Conservation (phyloP, 1,140 invertebrate genomes). For the Caenorhabditis inopinata region DNA sequence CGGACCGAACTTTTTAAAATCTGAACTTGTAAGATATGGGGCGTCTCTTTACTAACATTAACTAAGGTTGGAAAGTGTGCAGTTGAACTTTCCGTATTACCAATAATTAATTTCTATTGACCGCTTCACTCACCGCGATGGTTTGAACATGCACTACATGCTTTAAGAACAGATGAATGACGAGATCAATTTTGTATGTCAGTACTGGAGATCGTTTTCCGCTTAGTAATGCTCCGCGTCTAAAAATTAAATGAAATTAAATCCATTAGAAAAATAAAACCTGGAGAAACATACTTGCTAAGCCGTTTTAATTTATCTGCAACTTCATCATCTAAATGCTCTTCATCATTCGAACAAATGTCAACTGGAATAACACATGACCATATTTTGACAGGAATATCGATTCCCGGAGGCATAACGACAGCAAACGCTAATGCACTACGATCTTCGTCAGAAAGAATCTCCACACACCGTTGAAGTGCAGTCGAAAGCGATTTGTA, state of each 20-base stretch:
- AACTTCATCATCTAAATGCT: constrained; percentile 1
- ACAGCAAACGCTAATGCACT: neutral
- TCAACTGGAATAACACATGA: neutral
- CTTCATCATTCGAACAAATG: neutral
- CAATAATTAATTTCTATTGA: too few relatives aligned
- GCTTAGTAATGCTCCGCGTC: neutral
- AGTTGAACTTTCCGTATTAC: too few relatives aligned
- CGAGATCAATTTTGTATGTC: neutral
- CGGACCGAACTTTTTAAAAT: too few relatives aligned
- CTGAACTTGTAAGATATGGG: too few relatives aligned
- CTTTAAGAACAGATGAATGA: neutral
- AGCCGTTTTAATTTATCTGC: neutral
- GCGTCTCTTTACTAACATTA: too few relatives aligned
- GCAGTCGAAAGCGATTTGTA: neutral
- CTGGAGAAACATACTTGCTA: neutral
- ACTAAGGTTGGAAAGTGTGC: too few relatives aligned
- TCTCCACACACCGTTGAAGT: neutral
- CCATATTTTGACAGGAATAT: constrained; percentile 26
- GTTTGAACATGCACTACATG: neutral
- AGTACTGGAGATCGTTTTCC: neutral
- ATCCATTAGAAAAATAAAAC: neutral
- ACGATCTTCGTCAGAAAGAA: neutral
- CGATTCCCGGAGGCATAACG: constrained; percentile 14
- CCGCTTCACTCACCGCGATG: neutral
- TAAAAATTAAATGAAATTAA: neutral